Conservation (phyloP, 2,113 vertebrate species). For the Cochlearius cochlearius region DNA sequence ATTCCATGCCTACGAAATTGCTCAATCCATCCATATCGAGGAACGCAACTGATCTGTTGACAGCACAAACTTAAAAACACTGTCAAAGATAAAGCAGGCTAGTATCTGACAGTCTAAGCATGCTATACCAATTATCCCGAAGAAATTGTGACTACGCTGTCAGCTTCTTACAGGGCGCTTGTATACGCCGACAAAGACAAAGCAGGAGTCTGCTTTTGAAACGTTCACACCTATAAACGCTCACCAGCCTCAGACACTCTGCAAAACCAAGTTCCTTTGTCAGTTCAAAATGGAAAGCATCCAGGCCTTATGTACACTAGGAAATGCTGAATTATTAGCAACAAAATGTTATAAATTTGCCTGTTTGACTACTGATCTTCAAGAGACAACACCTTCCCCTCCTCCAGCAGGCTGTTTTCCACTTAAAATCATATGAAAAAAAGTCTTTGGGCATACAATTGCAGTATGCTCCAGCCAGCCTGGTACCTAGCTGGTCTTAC, state of each 20-base stretch:
- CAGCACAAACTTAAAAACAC: not conserved
- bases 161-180: not conserved
- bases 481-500: no score
- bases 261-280: not conserved
- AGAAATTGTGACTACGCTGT: not conserved
- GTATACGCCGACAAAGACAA: not conserved
- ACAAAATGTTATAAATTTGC: not conserved
- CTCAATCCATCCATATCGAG: not conserved
- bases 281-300: not conserved
- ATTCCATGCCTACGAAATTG: not conserved
- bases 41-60: not conserved
- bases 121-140: not conserved
- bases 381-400: not conserved
- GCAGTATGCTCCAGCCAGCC: accelerated
- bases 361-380: not conserved
- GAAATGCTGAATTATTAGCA: not conserved
- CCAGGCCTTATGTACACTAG: not conserved
- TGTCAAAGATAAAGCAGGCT: not conserved
- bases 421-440: not conserved
- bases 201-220: not conserved
- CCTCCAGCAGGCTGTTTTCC: not conserved
- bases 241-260: not conserved
- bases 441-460: accelerated
- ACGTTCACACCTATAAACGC: not conserved
- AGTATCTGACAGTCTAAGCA: not conserved